Evolutionary conservation across 2,888 invertebrate species (phyloP).

Genomic region (Sipha maydis): DNA sequence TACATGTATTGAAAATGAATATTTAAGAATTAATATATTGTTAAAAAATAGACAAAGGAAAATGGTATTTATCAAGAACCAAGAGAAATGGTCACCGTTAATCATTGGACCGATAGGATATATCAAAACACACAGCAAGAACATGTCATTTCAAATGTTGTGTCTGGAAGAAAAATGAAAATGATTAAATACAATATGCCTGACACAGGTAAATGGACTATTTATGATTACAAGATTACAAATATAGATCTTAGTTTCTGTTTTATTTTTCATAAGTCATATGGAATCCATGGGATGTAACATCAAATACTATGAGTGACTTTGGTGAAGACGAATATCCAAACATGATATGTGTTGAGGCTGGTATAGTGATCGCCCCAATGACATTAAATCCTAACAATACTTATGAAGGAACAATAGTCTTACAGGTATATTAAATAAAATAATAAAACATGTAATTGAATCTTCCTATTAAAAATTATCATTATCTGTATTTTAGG

Average conservation of each 20-base stretch:
- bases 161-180: constrained; percentile 90
- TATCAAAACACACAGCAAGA: constrained; percentile 94
- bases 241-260: not conserved
- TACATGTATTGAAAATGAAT: not conserved
- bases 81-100: constrained; percentile 87
- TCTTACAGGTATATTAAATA: constrained; percentile 75
- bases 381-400: constrained; percentile 89
- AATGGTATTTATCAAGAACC: constrained; percentile 82
- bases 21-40: not conserved
- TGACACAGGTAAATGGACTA: constrained; percentile 77
- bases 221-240: not conserved
- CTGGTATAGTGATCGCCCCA: constrained; percentile 88
- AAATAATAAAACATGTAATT: constrained; percentile 10
- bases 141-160: constrained; percentile 92
- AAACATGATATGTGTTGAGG: constrained; percentile 96
- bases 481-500: constrained; percentile 67
- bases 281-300: constrained; percentile 97
- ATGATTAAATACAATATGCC: constrained; percentile 95
- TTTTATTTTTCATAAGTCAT: constrained; percentile 73
- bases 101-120: constrained; percentile 92
- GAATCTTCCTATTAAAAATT: not conserved
- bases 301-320: constrained; percentile 90
- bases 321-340: constrained; percentile 98
- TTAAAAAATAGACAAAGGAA: constrained; percentile 54
- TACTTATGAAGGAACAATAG: constrained; percentile 91